Evolutionary conservation across 2,888 invertebrate genomes (phyloP), one percentile per base, ranked within the genome.

Genomic region (Drepana falcataria): DNA sequence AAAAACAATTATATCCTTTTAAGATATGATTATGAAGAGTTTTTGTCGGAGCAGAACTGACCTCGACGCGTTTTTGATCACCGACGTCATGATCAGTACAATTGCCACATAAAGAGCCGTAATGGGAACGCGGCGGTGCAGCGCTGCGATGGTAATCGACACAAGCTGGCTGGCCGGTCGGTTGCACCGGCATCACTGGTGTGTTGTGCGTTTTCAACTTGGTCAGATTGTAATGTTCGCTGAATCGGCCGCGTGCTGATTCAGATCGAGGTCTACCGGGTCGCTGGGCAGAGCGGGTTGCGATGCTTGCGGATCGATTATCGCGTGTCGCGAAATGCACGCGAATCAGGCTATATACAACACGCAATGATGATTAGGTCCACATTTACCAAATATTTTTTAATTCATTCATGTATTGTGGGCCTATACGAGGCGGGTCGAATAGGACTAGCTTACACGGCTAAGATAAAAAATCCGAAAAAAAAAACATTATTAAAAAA

Each of bases 251-350:
- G 76, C 81, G 83, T 81, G 74, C 83, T 81, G 85, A 86, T 86
- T 86, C 77, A 80, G 81, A 86, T 86, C 82, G 85, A 84, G 84
- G 85, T 80, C 75, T 83, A 69, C 72, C 77, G 76, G 81, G 81
- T 82, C 81, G 82, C 67, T 71, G 69, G 71, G 71, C 73, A 75
- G 69, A 71, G 71, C 72, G 66, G 71, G 77, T 73, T 76, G 73
- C 71, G 74, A 77, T 74, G 71, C 75, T 77, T 68, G 73, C 69
- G 75, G 73, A 79, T 83, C 79, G 79, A 85, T 81, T 77, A 80
- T 69, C 70, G 71, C 66, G 61, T 73, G 68, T 76, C 76, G 79
- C 77, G 78, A 81, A 77, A 72, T 74, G 72, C 69, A 64, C 55
- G 69, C 65, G 65, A 71, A 77, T 71, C 73, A 71, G 68, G 64